phyloP scores from a whole-genome alignment of 23 tunicate species.

The Halocynthia aurantium region DNA sequence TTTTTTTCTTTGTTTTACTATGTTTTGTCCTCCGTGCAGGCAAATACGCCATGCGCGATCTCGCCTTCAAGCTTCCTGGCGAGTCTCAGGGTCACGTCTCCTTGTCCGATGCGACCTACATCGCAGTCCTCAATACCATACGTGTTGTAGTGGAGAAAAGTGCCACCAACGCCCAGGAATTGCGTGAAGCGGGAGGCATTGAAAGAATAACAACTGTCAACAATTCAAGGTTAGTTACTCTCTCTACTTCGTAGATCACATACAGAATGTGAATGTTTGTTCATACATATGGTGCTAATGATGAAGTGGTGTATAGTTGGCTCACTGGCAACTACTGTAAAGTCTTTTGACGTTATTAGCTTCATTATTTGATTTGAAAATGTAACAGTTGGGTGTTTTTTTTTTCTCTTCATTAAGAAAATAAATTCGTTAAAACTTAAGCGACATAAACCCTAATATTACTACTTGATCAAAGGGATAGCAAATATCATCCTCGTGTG shows the following conservation, averaged over 20 bases:
- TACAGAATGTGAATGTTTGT: too few species aligned
- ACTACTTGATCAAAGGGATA: conserved; percentile 35
- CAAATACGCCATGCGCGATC: conserved; percentile 89
- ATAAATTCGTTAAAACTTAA: neutral
- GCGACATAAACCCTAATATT: neutral
- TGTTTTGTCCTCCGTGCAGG: conserved; percentile 35
- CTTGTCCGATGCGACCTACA: conserved; percentile 62
- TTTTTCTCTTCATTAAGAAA: neutral
- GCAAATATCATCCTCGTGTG: conserved; percentile 45
- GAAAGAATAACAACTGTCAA: conserved; percentile 89
- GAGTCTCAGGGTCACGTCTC: conserved; percentile 56
- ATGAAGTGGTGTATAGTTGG: too few species aligned
- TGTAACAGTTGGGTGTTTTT: too few species aligned
- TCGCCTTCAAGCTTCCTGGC: conserved; percentile 87
- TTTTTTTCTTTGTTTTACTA: neutral
- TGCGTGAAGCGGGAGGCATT: conserved; percentile 78
- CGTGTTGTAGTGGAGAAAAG: conserved; percentile 64
- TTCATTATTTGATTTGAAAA: too few species aligned
- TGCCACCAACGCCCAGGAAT: conserved; percentile 45
- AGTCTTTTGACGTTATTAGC: too few species aligned
- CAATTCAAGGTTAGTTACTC: conserved; percentile 22
- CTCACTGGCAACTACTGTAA: too few species aligned
- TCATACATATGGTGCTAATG: too few species aligned
- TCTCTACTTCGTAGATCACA: neutral
- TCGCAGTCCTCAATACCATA: conserved; percentile 86